Evolutionary conservation across 2,797 vertebrate species (phyloP).

Genomic region (Darevskia nairensis): DNA sequence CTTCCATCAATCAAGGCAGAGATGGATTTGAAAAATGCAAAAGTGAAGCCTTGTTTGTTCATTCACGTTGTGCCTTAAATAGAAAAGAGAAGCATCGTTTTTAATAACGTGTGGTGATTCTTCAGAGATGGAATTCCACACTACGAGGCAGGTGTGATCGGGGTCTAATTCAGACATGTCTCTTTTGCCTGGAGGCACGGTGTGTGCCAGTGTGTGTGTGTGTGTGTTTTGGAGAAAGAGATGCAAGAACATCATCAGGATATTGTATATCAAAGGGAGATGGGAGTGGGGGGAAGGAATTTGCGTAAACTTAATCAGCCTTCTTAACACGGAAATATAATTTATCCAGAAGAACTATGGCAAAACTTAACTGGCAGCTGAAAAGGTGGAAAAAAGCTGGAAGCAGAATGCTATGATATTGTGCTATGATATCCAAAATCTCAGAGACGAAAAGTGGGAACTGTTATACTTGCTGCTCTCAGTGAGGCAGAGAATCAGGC

Average conservation of each 20-base stretch:
- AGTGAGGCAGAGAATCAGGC: neutral
- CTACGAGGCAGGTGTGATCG: neutral
- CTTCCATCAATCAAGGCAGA: neutral
- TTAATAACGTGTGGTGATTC: neutral
- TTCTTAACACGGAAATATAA: neutral
- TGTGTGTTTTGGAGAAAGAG: neutral
- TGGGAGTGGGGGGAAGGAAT: neutral
- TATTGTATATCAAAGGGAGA: neutral
- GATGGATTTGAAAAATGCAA: neutral
- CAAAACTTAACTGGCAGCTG: neutral
- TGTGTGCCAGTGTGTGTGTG: neutral
- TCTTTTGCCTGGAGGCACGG: neutral
- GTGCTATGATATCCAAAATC: neutral
- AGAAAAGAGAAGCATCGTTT: neutral
- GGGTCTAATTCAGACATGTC: neutral
- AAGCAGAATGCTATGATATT: neutral
- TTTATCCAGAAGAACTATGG: neutral
- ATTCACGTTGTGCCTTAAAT: neutral
- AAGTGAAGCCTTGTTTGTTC: neutral
- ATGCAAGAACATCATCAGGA: neutral
- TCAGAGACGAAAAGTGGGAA: neutral
- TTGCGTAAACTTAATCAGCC: neutral
- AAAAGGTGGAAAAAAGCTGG: neutral
- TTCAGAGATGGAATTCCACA: neutral
- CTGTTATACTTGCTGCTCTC: neutral